A percentile compares a stretch with the other conserved stretches of the same genome.
Conservation (phyloP, 2,888 invertebrate genomes). For the Scaeva pyrastri region DNA sequence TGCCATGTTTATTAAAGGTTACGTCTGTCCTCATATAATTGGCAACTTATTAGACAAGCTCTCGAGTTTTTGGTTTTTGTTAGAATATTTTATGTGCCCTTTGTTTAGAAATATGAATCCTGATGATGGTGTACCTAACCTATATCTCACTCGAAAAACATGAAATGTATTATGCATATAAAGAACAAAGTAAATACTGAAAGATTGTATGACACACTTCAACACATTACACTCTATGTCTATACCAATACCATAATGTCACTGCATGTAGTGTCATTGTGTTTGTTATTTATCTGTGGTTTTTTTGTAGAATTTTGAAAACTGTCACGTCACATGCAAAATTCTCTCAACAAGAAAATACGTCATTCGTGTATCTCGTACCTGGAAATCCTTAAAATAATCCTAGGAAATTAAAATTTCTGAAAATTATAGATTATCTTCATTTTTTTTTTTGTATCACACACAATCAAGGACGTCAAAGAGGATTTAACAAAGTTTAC, state of each 20-base stretch:
- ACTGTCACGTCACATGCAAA: too few species aligned
- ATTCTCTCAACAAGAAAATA: too few species aligned
- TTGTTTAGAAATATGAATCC: not conserved
- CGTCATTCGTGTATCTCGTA: too few species aligned
- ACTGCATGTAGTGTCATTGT: too few species aligned
- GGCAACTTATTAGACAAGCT: slow-evolving; percentile 13
- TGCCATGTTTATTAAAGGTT: not conserved
- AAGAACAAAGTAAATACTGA: not conserved
- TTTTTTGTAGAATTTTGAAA: not conserved
- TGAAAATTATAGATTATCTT: not conserved
- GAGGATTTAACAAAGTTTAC: too few species aligned
- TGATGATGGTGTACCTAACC: not conserved
- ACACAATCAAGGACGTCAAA: not conserved
- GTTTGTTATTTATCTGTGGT: not conserved
- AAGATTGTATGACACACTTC: too few species aligned
- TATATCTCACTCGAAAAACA: not conserved
- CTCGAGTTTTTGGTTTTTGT: not conserved
- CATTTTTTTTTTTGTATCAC: not conserved
- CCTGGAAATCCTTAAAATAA: not conserved
- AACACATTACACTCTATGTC: too few species aligned
- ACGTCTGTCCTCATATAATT: not conserved
- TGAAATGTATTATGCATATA: not conserved
- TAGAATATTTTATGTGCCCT: not conserved
- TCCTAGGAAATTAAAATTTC: not conserved
- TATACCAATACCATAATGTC: too few species aligned